phyloP scores from a whole-genome alignment of 2,888 invertebrate genomes.

The Eugnorisma glareosa region DNA sequence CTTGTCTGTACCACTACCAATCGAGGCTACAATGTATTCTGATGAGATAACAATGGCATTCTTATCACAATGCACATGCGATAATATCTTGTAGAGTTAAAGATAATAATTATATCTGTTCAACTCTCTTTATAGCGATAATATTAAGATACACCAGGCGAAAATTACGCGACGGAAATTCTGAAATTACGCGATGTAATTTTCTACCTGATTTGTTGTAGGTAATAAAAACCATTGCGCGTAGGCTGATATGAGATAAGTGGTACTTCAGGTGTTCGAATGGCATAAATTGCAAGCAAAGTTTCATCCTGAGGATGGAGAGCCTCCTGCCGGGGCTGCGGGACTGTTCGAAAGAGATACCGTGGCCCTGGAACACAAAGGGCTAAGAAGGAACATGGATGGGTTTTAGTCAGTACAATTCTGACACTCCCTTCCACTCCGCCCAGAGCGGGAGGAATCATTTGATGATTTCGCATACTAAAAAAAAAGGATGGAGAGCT shows the following conservation, averaged over 20 bases:
- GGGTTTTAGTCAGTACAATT: too few species aligned
- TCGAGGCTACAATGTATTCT: too few species aligned
- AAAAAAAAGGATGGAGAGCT: too few species aligned
- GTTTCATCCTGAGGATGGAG: neutral
- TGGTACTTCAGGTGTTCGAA: neutral
- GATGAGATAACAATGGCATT: constrained; percentile 4
- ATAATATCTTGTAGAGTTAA: neutral
- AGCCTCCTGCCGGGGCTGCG: too few species aligned
- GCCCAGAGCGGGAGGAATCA: too few species aligned
- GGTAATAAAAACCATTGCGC: neutral
- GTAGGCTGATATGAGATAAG: neutral
- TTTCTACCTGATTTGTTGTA: neutral
- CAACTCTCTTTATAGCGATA: neutral
- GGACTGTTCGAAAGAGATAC: too few species aligned
- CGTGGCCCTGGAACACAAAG: too few species aligned
- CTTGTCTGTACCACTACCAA: neutral
- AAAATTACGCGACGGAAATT: neutral
- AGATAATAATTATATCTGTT: neutral
- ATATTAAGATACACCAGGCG: neutral
- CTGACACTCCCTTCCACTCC: too few species aligned
- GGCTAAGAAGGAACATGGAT: too few species aligned
- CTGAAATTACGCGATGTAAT: neutral
- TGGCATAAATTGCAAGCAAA: neutral
- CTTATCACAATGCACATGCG: neutral
- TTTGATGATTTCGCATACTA: too few species aligned